A percentile compares a stretch with the other conserved stretches of the same genome.
phyloP scores from a whole-genome alignment of 1,140 invertebrate genomes.

The Drosophila serrata region DNA sequence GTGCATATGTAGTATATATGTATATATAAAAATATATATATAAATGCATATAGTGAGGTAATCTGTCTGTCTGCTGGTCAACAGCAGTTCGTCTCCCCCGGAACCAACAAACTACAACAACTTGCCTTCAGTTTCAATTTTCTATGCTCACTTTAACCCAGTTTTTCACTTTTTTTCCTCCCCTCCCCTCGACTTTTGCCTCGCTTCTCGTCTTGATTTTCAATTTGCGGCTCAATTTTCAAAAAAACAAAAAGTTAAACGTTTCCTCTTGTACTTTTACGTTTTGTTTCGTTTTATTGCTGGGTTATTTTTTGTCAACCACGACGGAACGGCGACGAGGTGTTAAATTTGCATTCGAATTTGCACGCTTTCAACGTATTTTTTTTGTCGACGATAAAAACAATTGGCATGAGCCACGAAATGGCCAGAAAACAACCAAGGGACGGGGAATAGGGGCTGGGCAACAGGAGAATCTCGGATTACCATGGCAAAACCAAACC shows the following conservation, averaged over 20 bases:
- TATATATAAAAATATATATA: too few species aligned
- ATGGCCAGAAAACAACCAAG: conserved; percentile 25
- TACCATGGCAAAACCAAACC: conserved; percentile 31
- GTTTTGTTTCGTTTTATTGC: conserved; percentile 22
- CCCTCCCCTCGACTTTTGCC: conserved; percentile 30
- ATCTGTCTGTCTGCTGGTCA: conserved; percentile 27
- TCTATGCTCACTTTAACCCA: conserved; percentile 78
- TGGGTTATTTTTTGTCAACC: conserved; percentile 56
- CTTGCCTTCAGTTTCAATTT: conserved; percentile 58
- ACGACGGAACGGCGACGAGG: conserved; percentile 62
- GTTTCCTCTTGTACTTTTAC: conserved; percentile 45
- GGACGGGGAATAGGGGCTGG: neutral
- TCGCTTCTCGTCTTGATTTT: conserved; percentile 76
- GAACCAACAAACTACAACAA: conserved; percentile 1
- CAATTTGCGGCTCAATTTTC: conserved; percentile 77
- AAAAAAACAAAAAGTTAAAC: conserved; percentile 63
- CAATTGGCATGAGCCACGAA: conserved; percentile 78
- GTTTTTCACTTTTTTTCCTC: conserved; percentile 49
- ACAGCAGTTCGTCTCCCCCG: conserved; percentile 22
- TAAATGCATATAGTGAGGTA: conserved; percentile 46
- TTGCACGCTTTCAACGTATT: conserved; percentile 80
- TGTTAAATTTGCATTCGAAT: conserved; percentile 82
- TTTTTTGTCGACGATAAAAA: conserved; percentile 55
- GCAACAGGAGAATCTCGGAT: conserved; percentile 32
- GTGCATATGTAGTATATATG: conserved; percentile 7